These are phyloP conservation scores for Elmis aenea DNA, from an alignment of 2,888 invertebrate species.

Conservation along the genomic window DNA sequence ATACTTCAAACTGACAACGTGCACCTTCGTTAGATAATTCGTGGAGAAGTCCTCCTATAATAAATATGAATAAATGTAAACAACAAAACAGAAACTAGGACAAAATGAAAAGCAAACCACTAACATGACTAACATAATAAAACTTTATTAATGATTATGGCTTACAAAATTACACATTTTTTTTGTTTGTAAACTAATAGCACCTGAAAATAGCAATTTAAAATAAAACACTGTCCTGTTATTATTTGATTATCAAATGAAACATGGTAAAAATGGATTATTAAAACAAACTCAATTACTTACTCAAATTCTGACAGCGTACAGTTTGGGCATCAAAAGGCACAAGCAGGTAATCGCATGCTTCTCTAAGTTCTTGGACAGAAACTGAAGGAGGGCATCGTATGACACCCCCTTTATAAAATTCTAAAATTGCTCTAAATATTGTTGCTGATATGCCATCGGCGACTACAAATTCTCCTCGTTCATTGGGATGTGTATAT, in stretches of 20 bases:
- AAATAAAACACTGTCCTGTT: too few relatives aligned
- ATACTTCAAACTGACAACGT: slow-evolving; percentile 91
- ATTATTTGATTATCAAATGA: too few relatives aligned
- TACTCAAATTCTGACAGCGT: slow-evolving; percentile 92
- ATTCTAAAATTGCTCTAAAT: slow-evolving; percentile 92
- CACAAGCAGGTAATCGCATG: slow-evolving; percentile 96
- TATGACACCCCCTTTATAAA: slow-evolving; percentile 85
- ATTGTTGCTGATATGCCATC: slow-evolving; percentile 95
- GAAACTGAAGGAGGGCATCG: slow-evolving; percentile 94
- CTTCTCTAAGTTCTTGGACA: slow-evolving; percentile 94
- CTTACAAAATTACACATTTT: too few relatives aligned
- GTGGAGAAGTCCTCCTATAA: slow-evolving; percentile 83
- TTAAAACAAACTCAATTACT: slow-evolving; percentile 41
- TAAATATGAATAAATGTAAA: slow-evolving; percentile 8
- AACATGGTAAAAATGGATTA: neutral
- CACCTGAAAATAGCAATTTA: slow-evolving; percentile 1
- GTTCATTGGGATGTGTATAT: slow-evolving; percentile 90
- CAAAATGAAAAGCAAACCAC: too few relatives aligned
- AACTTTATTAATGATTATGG: slow-evolving; percentile 3
- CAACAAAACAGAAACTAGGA: neutral
- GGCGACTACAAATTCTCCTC: slow-evolving; percentile 93
- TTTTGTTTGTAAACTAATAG: slow-evolving; percentile 4
- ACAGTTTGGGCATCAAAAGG: slow-evolving; percentile 96
- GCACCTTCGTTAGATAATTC: slow-evolving; percentile 99
- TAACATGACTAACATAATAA: slow-evolving; percentile 1